Base-by-base conservation (phyloP, 2,888 invertebrate species). In the Polydrusus tereticollis region DNA sequence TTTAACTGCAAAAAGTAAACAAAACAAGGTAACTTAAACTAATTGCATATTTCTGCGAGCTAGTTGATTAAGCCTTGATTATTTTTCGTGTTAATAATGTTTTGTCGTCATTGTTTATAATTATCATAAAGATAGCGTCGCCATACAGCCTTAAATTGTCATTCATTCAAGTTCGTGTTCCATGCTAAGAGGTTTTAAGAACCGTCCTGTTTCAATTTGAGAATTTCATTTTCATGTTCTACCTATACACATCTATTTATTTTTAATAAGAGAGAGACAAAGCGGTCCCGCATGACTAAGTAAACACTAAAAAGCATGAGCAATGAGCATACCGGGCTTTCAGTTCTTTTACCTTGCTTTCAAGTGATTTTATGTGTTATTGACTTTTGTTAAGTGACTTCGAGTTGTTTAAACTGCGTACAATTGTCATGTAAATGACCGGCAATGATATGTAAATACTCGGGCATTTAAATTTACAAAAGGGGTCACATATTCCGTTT, bases 341-440 rank as follows among this genome's bases (percentile, higher is more conserved):
- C 52, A 47, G 59, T 70, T 64, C 64, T 64, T 58, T 65, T 71
- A 55, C 65, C 65, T 52, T 38, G 66, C 58, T 20, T 45, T 66
- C 66, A 52, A 69, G 59, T 59, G 50, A 65, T 47, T 66, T 72
- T 47, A 52, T 41, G 62, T 72, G 72, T 62, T 67, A 60, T 72
- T 72, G 67, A 67, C 72, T 72, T 72, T 62, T 50, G 43, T 67
- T 71, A 70, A 70, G 69, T 64, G 69, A 64, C 64, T 71, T 50
- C 18, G 52, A 67, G 66, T 60, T 57, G 36, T 60, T 60, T 67
- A 66, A 67, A 72, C 60, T 72, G 60, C 55, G 62, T 36, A 67
- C 60, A 67, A 72, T 72, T 72, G 72, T 72, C 72, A 72, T 72
- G 72, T 72, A 72, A 62, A 72, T 67, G 67, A 18, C 65, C 33